Base-by-base conservation (phyloP, 2,888 invertebrate genomes). In the Mesoligia furuncula region DNA sequence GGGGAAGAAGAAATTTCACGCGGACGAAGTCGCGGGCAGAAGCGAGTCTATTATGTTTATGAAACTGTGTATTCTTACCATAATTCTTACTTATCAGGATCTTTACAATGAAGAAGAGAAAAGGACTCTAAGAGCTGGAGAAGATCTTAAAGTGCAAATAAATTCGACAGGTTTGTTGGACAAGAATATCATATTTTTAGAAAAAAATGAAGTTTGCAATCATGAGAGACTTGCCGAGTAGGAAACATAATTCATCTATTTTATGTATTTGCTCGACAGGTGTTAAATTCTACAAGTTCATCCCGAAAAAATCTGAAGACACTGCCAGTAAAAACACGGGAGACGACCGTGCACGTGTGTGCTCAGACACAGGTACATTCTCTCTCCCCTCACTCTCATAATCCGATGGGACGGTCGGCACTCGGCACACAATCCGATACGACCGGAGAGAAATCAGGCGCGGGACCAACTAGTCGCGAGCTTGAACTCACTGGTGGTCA, bases 61-160 rank as follows among this genome's bases (percentile, higher is more conserved):
- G 9, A 45, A 59, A 27, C 7, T 27, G 36, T 77, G 79, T 84
- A 72, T 92, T 31, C 31, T 31, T 31, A 31, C 31, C 31, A 31
- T 31, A 31, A 31, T 4, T 91, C 20, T 54, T 75, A 17, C 6
- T 59, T 20, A 0, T 42, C 90, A 97, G 97, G 97, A 97, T 88
- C 91, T 97, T n/a, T 97, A 95, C 82, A 93, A 95, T 20, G 94
- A 96, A 71, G 95, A 95, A 85, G 73, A 88, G 72, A 77, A 88
- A 75, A 88, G 90, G 9, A 69, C 73, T 24, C 89, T 94, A 82
- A 85, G 85, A 75, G 90, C 93, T 0, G 90, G 91, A 70, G 93
- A 94, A 62, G 91, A 93, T n/a, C 95, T 97, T 68, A 93, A 93
- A 83, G 95, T 97, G 3, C 93, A 97, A 84, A 95, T 97, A 2